Conservation (phyloP, 1,140 invertebrate species). For the Lycorma delicatula region DNA sequence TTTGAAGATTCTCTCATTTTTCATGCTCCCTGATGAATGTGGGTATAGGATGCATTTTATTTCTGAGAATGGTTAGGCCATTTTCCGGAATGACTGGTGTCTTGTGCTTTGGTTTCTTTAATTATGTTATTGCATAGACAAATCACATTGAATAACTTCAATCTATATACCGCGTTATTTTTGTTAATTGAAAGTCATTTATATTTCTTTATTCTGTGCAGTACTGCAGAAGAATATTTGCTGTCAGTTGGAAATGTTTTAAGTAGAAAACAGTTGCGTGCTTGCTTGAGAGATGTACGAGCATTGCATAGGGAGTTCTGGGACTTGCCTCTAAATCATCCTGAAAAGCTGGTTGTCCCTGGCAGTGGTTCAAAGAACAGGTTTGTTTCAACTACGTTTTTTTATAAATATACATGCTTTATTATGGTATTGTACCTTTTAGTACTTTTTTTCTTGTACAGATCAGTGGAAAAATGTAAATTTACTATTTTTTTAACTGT, state of each 20-base stretch:
- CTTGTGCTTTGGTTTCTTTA: too few species aligned
- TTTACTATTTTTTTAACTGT: too few species aligned
- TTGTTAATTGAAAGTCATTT: too few species aligned
- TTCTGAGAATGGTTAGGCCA: background rate
- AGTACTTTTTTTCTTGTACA: background rate
- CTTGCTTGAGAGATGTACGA: conserved; percentile 45
- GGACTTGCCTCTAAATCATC: conserved; percentile 85
- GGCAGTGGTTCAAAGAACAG: conserved; percentile 86
- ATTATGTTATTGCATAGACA: too few species aligned
- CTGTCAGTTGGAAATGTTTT: conserved; percentile 52
- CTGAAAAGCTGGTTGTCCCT: conserved; percentile 76
- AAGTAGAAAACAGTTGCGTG: conserved; percentile 60
- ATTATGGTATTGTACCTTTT: background rate
- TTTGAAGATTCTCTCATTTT: too few species aligned
- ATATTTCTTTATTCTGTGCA: conserved; percentile 23
- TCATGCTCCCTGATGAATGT: background rate
- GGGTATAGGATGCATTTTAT: background rate
- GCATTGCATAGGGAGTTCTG: conserved; percentile 81
- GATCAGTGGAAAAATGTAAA: background rate
- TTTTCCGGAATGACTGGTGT: too few species aligned
- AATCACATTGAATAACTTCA: too few species aligned
- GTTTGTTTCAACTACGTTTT: conserved; percentile 7
- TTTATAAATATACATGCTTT: background rate
- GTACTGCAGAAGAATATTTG: conserved; percentile 54
- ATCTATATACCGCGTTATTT: too few species aligned